Evolutionary conservation across 2,113 vertebrate genomes (phyloP).

Genomic region (Chloebia gouldiae): DNA sequence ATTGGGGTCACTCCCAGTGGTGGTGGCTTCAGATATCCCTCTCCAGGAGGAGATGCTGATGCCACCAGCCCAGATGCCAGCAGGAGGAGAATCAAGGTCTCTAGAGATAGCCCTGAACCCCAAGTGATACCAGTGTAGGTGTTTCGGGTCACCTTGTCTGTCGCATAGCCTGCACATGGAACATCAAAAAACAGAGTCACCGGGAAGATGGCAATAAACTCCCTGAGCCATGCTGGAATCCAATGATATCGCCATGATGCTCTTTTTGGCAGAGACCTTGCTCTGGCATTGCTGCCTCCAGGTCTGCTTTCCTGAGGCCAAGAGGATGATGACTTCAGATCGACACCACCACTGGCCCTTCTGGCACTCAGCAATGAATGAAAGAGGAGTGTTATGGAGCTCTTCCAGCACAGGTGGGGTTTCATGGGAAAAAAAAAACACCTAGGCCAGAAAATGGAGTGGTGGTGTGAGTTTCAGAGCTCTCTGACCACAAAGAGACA

Average conservation of each 20-base stretch:
- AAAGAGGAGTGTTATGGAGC: fast-evolving
- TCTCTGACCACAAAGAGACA: background rate
- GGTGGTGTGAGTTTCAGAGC: background rate
- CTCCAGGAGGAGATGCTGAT: background rate
- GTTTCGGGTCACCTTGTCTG: background rate
- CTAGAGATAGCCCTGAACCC: background rate
- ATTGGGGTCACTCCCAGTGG: background rate
- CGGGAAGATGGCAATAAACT: fast-evolving
- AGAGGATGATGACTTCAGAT: background rate
- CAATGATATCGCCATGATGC: fast-evolving
- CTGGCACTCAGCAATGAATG: fast-evolving
- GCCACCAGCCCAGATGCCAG: background rate
- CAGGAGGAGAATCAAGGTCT: background rate
- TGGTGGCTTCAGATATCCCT: background rate
- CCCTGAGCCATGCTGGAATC: fast-evolving
- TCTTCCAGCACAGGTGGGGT: background rate
- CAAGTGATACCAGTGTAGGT: background rate
- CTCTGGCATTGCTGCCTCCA: background rate
- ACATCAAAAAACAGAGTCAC: background rate
- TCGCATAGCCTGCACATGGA: background rate
- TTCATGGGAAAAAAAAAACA: background rate
- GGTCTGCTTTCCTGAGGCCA: background rate
- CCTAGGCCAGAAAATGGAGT: background rate
- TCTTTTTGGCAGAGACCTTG: background rate
- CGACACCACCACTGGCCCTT: fast-evolving